Evolutionary conservation across 2,888 invertebrate species (phyloP), one percentile per base, ranked within the genome.

Genomic region (Hyppa rectilinea): DNA sequence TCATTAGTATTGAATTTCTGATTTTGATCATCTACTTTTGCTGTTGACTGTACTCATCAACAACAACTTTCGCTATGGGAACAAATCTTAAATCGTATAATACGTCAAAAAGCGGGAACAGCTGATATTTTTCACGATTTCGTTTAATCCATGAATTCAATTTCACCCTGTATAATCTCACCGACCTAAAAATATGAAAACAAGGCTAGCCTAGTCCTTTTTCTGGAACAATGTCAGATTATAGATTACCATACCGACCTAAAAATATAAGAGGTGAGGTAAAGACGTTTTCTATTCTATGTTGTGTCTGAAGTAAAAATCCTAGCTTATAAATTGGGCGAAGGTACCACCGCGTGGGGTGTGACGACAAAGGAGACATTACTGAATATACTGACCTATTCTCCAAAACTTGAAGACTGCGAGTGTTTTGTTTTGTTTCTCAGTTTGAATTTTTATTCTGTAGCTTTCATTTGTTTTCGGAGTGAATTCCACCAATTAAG

Each of bases 181-280:
- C 9, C 17, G 47, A 49, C 47, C 31, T 58, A 58, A 9, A 73
- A 61, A 58, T 56, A 47, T 38, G 10, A 23, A 26, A 71, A 40
- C 23, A 45, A 50, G 43, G 40, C 49, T 20, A 17, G 31, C 29
- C 55, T 31, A 58, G 26, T 23, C 49, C 36, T n/a, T 73, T 62
- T 67, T n/a, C n/a, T n/a, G 14, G 45, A 29, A 40, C 31, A 43
- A n/a, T 43, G 36, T 78, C 47, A 63, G 62, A 80, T 74, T 67
- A 61, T 0, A 49, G 43, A 76, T 79, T 73, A 67, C 62, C 75
- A 74, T 80, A 80, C 38, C 43, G 23, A 59, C 26, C 49, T 53
- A 45, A 66, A 64, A 74, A 53, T 59, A 49, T 59, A 80, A 79
- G 50, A 26, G 52, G 26, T 47, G 10, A 47, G 73, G 45, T 45